A percentile compares a stretch with the other conserved stretches of the same genome.
Evolutionary conservation across 2,797 vertebrate genomes (phyloP).

Genomic region (Melanotaenia parkinsoni): DNA sequence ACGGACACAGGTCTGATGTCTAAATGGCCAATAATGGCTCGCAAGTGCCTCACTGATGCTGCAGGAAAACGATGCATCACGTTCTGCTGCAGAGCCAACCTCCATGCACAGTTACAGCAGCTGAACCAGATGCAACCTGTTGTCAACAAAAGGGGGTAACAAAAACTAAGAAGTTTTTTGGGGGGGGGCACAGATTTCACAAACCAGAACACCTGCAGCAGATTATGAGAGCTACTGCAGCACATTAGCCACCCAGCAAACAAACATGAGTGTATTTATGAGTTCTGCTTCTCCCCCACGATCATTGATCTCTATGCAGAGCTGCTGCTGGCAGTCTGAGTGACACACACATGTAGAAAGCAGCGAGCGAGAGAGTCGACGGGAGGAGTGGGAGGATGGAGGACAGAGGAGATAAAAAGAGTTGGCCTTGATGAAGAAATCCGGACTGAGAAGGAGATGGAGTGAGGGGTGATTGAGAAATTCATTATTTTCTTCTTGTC

Average conservation of each 20-base stretch:
- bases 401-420: constrained; percentile 40
- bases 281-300: background rate
- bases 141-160: too few species aligned
- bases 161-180: background rate
- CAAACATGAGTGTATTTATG: background rate
- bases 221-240: constrained; percentile 17
- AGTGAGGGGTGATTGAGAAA: constrained; percentile 15
- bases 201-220: constrained; percentile 22
- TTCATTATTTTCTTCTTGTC: background rate
- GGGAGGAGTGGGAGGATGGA: constrained; percentile 19
- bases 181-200: too few species aligned
- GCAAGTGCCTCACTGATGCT: constrained; percentile 3
- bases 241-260: constrained; percentile 7
- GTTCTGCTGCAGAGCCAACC: constrained; percentile 35
- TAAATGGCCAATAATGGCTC: background rate
- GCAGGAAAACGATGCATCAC: constrained; percentile 7
- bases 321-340: constrained; percentile 15
- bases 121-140: background rate
- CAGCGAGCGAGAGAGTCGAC: constrained; percentile 37
- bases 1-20: background rate
- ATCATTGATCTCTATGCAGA: constrained; percentile 7
- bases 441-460: background rate
- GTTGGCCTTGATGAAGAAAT: constrained; percentile 50
- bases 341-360: constrained; percentile 10
- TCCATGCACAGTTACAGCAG: background rate